phyloP scores from a whole-genome alignment of 2,888 invertebrate genomes.

The Octonoba sinensis region DNA sequence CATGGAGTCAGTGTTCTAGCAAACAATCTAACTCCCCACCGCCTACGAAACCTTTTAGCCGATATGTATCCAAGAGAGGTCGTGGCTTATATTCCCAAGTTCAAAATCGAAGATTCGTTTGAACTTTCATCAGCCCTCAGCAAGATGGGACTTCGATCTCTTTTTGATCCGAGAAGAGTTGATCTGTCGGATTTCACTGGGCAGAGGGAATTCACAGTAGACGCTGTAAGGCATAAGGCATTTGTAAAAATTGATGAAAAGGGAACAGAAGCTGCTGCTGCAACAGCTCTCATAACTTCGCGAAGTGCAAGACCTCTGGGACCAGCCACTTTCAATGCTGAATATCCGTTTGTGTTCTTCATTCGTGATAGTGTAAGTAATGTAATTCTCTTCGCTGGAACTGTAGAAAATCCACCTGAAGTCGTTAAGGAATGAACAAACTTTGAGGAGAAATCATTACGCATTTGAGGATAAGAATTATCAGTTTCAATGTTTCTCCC shows the following conservation, averaged over 20 bases:
- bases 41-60: constrained; percentile 58
- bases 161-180: constrained; percentile 65
- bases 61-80: constrained; percentile 66
- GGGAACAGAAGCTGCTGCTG: constrained; percentile 66
- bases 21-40: constrained; percentile 39
- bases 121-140: constrained; percentile 63
- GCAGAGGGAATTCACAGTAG: constrained; percentile 47
- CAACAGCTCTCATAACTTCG: constrained; percentile 60
- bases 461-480: too few species aligned
- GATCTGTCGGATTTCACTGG: constrained; percentile 66
- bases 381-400: constrained; percentile 65
- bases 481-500: too few species aligned
- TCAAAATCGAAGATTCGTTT: constrained; percentile 66
- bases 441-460: too few species aligned
- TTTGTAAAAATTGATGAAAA: constrained; percentile 66
- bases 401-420: constrained; percentile 61
- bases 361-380: constrained; percentile 64
- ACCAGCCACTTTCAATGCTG: constrained; percentile 64
- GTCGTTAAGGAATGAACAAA: background rate
- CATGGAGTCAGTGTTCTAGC: constrained; percentile 62
- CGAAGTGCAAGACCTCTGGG: constrained; percentile 60
- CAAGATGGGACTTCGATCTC: constrained; percentile 65
- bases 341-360: constrained; percentile 65
- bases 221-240: constrained; percentile 64
- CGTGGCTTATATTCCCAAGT: constrained; percentile 61